Evolutionary conservation across 1,140 invertebrate genomes (phyloP).

Genomic region (Penaeus indicus): DNA sequence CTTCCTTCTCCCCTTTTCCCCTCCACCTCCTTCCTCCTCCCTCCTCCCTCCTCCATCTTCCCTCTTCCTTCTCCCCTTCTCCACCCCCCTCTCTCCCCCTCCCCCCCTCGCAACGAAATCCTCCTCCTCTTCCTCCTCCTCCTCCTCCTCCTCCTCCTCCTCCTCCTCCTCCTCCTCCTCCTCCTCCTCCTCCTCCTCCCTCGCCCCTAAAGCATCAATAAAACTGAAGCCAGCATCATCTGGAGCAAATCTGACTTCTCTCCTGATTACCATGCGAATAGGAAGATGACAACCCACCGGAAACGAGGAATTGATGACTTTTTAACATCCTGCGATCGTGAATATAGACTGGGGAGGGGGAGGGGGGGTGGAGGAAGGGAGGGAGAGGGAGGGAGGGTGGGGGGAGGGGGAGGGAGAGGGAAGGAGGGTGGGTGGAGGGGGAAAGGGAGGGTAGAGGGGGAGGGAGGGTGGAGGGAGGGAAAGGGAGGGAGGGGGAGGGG

Average conservation of each 20-base stretch:
- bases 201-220: slow-evolving; percentile 38
- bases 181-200: background rate
- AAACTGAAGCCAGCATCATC: slow-evolving; percentile 53
- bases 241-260: slow-evolving; percentile 55
- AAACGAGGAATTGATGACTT: slow-evolving; percentile 54
- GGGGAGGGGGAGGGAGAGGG: too few relatives aligned
- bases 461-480: too few relatives aligned
- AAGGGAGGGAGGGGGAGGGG: too few relatives aligned
- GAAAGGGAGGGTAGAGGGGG: too few relatives aligned
- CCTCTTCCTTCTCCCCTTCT: background rate
- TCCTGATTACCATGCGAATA: slow-evolving; percentile 58
- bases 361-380: too few relatives aligned
- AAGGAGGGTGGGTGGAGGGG: too few relatives aligned
- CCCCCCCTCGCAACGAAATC: background rate
- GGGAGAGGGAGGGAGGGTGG: background rate
- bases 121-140: background rate
- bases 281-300: slow-evolving; percentile 39
- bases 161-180: background rate
- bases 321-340: slow-evolving; percentile 40
- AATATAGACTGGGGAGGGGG: background rate
- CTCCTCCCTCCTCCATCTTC: background rate
- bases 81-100: background rate
- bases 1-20: background rate
- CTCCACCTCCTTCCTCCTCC: background rate
- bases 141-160: background rate